These are phyloP conservation scores for Protonibea diacanthus DNA, from an alignment of 2,797 vertebrate genomes.

Conservation along the genomic window DNA sequence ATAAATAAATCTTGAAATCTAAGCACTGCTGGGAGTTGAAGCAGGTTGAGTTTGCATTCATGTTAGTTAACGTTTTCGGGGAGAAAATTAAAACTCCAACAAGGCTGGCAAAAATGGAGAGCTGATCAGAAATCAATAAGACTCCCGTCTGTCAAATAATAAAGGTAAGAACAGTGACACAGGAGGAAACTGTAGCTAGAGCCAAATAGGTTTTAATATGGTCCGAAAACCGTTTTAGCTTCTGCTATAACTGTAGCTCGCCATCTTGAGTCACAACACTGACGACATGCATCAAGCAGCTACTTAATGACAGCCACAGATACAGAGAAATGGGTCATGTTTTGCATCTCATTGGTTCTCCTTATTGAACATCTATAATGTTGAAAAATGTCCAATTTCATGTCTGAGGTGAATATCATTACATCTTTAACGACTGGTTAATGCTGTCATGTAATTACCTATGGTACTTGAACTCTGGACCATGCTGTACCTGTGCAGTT, in stretches of 20 bases:
- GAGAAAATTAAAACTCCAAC: background rate
- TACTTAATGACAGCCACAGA: constrained; percentile 5
- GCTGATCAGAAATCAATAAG: constrained; percentile 10
- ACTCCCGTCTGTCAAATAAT: constrained; percentile 20
- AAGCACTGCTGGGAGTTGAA: constrained; percentile 39
- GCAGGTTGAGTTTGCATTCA: constrained; percentile 21
- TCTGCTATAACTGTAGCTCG: background rate
- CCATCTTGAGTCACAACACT: constrained; percentile 1
- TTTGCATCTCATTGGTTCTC: background rate
- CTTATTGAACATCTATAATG: background rate
- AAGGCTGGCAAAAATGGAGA: constrained; percentile 12
- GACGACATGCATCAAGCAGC: constrained; percentile 12
- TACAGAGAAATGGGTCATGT: background rate
- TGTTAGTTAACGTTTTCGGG: background rate
- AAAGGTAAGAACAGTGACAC: constrained; percentile 30
- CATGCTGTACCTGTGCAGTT: constrained; percentile 21
- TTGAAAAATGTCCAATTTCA: background rate
- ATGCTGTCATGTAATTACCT: constrained; percentile 21
- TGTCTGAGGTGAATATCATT: background rate
- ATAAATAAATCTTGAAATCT: background rate
- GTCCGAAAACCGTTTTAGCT: constrained; percentile 1
- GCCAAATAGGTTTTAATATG: background rate
- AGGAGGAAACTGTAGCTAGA: constrained; percentile 16
- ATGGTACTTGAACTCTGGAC: constrained; percentile 53
- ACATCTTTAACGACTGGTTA: constrained; percentile 11